A percentile compares a stretch with the other conserved stretches of the same genome.
phyloP scores from a whole-genome alignment of 2,888 invertebrate species.

The Lysandra bellargus region DNA sequence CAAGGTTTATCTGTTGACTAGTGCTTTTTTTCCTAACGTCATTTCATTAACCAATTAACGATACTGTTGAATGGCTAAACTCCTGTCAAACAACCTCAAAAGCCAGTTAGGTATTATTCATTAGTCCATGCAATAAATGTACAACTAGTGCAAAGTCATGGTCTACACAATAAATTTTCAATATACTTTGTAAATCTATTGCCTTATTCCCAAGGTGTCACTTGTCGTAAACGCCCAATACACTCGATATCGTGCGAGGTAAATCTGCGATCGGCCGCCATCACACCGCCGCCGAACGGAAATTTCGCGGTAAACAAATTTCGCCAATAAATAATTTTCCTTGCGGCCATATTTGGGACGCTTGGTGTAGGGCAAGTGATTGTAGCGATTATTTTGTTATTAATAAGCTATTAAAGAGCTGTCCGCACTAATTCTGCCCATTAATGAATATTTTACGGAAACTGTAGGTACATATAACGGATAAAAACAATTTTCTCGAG shows the following conservation, averaged over 20 bases:
- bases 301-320: conserved; percentile 44
- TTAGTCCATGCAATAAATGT: too few species aligned
- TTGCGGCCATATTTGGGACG: conserved; percentile 37
- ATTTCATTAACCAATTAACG: too few species aligned
- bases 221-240: background rate
- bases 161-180: background rate
- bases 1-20: too few species aligned
- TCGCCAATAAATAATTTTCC: conserved; percentile 43
- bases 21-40: too few species aligned
- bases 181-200: background rate
- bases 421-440: background rate
- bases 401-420: background rate
- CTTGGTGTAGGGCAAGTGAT: conserved; percentile 31
- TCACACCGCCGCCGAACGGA: conserved; percentile 41
- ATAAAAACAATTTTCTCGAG: too few species aligned
- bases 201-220: background rate
- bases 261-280: conserved; percentile 46
- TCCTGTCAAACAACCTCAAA: too few species aligned
- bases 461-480: too few species aligned
- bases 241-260: background rate
- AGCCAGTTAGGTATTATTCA: too few species aligned
- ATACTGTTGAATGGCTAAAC: too few species aligned
- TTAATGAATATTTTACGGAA: too few species aligned
- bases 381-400: background rate
- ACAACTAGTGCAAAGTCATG: too few species aligned